Conservation (phyloP, 1,140 invertebrate species). For the Polypedilum pembai region DNA sequence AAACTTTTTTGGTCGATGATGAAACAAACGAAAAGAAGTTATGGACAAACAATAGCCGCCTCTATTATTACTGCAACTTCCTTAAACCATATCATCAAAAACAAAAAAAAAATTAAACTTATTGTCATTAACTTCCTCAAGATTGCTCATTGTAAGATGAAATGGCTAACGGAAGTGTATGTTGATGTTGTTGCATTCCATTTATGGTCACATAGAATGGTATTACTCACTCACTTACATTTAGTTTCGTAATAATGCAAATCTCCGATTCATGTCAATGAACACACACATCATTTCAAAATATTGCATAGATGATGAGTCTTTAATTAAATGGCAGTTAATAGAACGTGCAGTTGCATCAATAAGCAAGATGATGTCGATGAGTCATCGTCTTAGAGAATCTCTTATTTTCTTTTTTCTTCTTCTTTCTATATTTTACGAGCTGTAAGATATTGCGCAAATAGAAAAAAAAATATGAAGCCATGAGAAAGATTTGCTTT, state of each 20-base stretch:
- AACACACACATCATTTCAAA: neutral
- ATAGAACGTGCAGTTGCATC: constrained; percentile 11
- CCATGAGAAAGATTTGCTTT: neutral
- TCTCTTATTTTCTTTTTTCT: neutral
- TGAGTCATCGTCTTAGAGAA: neutral
- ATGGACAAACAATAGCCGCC: no score
- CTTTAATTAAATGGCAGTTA: constrained; percentile 18
- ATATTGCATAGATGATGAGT: constrained; percentile 4
- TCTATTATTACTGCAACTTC: no score
- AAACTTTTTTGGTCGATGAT: no score
- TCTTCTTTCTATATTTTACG: neutral
- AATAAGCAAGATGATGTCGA: neutral
- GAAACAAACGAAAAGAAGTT: no score
- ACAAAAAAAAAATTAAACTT: no score
- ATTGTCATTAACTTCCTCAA: no score
- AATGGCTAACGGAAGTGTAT: neutral
- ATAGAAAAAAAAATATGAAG: neutral
- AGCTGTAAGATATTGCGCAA: neutral
- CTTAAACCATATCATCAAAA: no score
- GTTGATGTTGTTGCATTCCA: neutral
- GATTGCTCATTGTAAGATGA: neutral
- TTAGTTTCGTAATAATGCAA: neutral
- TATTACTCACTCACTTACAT: neutral
- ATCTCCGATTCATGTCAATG: constrained; percentile 16
- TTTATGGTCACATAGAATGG: neutral